These are phyloP conservation scores for Lycocorax pyrrhopterus DNA, from an alignment of 2,113 vertebrate genomes.

Conservation along the genomic window DNA sequence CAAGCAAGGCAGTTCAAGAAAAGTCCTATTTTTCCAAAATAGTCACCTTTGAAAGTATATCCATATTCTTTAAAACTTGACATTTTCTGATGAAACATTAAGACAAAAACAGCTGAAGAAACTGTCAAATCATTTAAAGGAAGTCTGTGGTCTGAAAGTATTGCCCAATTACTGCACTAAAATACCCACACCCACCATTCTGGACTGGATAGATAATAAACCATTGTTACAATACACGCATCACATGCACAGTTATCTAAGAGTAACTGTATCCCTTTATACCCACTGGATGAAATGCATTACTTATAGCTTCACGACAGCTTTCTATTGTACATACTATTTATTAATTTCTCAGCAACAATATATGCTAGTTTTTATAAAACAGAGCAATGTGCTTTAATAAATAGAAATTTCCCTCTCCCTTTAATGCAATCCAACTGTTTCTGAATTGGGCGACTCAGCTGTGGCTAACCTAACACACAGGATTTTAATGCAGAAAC, in stretches of 20 bases:
- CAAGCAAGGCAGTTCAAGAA: background rate
- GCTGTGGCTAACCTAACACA: background rate
- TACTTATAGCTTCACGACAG: background rate
- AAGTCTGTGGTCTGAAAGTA: slow-evolving; percentile 43
- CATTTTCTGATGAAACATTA: background rate
- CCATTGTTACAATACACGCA: background rate
- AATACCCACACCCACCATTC: background rate
- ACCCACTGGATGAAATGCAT: background rate
- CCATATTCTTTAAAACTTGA: background rate
- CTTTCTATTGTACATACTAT: background rate
- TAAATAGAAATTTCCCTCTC: background rate
- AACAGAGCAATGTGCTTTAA: background rate
- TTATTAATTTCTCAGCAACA: background rate
- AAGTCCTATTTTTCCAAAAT: background rate
- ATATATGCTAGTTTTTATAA: background rate
- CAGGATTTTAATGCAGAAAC: background rate
- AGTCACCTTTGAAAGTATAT: background rate
- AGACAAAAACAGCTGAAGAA: background rate
- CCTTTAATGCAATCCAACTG: background rate
- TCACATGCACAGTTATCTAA: background rate
- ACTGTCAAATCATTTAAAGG: slow-evolving; percentile 46
- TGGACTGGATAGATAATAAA: slow-evolving; percentile 43
- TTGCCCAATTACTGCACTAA: slow-evolving; percentile 13
- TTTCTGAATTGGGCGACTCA: background rate
- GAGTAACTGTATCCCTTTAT: background rate